phyloP scores from a whole-genome alignment of 2,113 vertebrate genomes.

The Kryptolebias marmoratus region DNA sequence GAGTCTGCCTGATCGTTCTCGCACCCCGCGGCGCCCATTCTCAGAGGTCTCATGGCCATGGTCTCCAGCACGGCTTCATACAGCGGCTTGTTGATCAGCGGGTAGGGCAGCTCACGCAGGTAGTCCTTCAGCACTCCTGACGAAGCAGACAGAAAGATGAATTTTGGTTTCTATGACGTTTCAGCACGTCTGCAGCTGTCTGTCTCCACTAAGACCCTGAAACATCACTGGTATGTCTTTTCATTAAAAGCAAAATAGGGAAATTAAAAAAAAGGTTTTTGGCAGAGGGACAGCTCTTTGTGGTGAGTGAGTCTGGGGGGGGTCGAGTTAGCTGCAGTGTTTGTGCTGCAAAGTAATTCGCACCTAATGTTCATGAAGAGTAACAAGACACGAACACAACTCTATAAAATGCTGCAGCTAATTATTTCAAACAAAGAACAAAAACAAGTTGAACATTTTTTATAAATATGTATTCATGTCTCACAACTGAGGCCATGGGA shows the following conservation, averaged over 20 bases:
- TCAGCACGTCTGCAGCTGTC: slow-evolving; percentile 52
- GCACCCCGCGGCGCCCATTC: slow-evolving; percentile 85
- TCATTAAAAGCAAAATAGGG: slow-evolving; percentile 51
- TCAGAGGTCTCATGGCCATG: slow-evolving; percentile 89
- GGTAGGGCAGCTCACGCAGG: slow-evolving; percentile 93
- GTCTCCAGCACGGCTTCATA: slow-evolving; percentile 91
- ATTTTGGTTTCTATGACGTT: slow-evolving; percentile 11
- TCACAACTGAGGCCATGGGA: too few relatives aligned
- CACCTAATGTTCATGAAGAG: background rate
- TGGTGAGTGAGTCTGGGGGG: slow-evolving; percentile 38
- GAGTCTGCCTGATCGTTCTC: slow-evolving; percentile 89
- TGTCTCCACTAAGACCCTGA: slow-evolving; percentile 57
- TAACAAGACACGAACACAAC: too few relatives aligned
- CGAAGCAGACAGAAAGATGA: background rate
- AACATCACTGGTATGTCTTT: slow-evolving; percentile 43
- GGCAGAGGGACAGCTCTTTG: slow-evolving; percentile 68
- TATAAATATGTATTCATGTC: too few relatives aligned
- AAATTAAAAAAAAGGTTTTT: slow-evolving; percentile 37
- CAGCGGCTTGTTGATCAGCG: slow-evolving; percentile 92
- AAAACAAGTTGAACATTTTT: too few relatives aligned
- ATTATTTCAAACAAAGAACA: too few relatives aligned
- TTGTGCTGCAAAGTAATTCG: slow-evolving; percentile 23
- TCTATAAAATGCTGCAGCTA: too few relatives aligned
- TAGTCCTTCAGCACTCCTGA: slow-evolving; percentile 97
- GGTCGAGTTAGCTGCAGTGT: slow-evolving; percentile 42